Evolutionary conservation across 2,888 invertebrate genomes (phyloP).

Genomic region (Caprella mutica): DNA sequence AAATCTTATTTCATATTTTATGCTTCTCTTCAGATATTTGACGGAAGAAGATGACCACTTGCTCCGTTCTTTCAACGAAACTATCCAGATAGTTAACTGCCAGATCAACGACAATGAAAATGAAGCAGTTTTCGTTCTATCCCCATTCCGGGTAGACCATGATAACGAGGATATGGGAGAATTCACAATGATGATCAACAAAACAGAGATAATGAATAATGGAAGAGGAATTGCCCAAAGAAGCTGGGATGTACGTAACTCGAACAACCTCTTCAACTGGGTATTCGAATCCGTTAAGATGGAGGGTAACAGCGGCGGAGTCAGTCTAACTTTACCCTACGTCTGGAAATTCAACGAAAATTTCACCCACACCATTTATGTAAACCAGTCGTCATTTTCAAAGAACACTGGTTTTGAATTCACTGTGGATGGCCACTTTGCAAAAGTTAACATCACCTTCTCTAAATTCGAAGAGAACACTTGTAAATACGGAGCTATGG

Average conservation of each 20-base stretch:
- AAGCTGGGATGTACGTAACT: slow-evolving; percentile 77
- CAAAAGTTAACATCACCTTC: slow-evolving; percentile 71
- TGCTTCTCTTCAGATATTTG: slow-evolving; percentile 50
- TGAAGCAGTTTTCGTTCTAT: slow-evolving; percentile 69
- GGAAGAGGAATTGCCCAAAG: slow-evolving; percentile 76
- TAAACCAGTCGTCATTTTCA: slow-evolving; percentile 76
- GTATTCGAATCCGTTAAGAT: slow-evolving; percentile 72
- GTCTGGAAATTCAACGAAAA: slow-evolving; percentile 93
- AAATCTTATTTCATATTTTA: slow-evolving; percentile 9
- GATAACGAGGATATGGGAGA: slow-evolving; percentile 72
- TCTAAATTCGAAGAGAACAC: slow-evolving; percentile 74
- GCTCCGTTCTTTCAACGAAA: slow-evolving; percentile 75
- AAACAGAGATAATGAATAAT: slow-evolving; percentile 72
- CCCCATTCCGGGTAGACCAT: slow-evolving; percentile 75
- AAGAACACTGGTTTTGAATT: slow-evolving; percentile 74
- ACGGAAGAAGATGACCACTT: slow-evolving; percentile 77
- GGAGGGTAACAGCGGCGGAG: slow-evolving; percentile 71
- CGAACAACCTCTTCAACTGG: slow-evolving; percentile 96
- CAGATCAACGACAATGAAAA: slow-evolving; percentile 66
- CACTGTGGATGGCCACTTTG: slow-evolving; percentile 83
- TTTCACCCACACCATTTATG: slow-evolving; percentile 76
- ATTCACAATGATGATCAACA: slow-evolving; percentile 77
- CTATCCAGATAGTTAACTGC: slow-evolving; percentile 63
- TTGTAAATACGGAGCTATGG: slow-evolving; percentile 67
- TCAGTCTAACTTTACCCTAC: slow-evolving; percentile 78